A percentile compares a stretch with the other conserved stretches of the same genome.
These are phyloP conservation scores for Drosophila melanosoma DNA, from an alignment of 2,888 invertebrate species.

Conservation along the genomic window DNA sequence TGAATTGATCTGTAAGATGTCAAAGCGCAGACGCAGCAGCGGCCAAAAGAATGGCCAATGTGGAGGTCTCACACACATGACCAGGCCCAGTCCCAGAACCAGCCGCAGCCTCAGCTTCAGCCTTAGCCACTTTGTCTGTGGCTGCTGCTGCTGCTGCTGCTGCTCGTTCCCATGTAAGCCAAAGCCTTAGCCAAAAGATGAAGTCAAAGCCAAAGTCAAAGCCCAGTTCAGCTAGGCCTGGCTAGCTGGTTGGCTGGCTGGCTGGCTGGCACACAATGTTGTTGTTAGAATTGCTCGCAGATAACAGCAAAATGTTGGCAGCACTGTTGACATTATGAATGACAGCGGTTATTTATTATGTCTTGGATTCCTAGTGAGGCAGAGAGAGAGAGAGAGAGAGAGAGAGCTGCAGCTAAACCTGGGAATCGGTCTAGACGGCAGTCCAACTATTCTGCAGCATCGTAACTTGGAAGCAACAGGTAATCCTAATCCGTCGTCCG, in stretches of 20 bases:
- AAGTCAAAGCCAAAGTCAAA: slow-evolving; percentile 37
- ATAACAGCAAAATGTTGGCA: slow-evolving; percentile 80
- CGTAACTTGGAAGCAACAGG: slow-evolving; percentile 27
- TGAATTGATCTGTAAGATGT: slow-evolving; percentile 84
- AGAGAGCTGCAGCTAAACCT: slow-evolving; percentile 24
- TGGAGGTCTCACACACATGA: slow-evolving; percentile 68
- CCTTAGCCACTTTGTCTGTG: slow-evolving; percentile 66
- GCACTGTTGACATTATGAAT: slow-evolving; percentile 80
- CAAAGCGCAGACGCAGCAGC: slow-evolving; percentile 77
- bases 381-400: slow-evolving; percentile 5
- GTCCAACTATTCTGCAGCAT: slow-evolving; percentile 7
- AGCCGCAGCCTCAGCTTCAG: slow-evolving; percentile 16
- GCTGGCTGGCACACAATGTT: slow-evolving; percentile 60
- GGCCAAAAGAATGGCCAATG: slow-evolving; percentile 69
- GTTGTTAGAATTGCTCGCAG: slow-evolving; percentile 78
- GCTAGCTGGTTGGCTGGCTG: neutral
- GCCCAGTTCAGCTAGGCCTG: slow-evolving; percentile 39
- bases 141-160: slow-evolving; percentile 16
- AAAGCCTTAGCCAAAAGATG: slow-evolving; percentile 36
- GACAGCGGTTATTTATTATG: slow-evolving; percentile 81
- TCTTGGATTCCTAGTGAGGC: slow-evolving; percentile 52
- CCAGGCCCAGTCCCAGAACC: slow-evolving; percentile 28
- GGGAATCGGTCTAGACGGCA: slow-evolving; percentile 37
- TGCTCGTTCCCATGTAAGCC: slow-evolving; percentile 51
- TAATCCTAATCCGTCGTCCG: slow-evolving; percentile 1